Conservation (phyloP, 1,140 invertebrate genomes). For the Neuroterus valhalla region DNA sequence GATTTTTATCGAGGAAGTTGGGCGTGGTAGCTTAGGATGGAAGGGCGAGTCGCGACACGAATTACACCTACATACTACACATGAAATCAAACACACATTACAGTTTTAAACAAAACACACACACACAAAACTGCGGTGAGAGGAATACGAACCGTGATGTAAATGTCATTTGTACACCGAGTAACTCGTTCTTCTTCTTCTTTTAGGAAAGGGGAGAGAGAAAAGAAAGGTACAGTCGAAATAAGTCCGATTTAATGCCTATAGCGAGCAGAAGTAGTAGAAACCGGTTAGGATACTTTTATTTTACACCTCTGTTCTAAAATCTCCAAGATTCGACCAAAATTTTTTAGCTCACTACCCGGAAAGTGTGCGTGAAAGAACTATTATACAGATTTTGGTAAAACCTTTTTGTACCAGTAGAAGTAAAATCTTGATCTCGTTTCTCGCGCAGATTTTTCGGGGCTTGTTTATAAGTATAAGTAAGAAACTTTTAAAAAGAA, state of each 20-base stretch:
- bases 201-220: background rate
- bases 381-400: no score
- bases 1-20: slow-evolving; percentile 44
- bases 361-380: no score
- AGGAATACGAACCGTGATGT: slow-evolving; percentile 20
- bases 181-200: slow-evolving; percentile 29
- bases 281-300: background rate
- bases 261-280: background rate
- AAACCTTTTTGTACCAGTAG: no score
- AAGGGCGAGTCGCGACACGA: slow-evolving; percentile 33
- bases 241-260: background rate
- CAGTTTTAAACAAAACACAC: slow-evolving; percentile 8
- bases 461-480: no score
- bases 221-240: background rate
- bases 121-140: slow-evolving; percentile 10
- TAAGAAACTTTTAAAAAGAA: background rate
- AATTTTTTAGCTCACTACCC: no score
- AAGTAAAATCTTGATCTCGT: no score
- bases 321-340: no score
- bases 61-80: slow-evolving; percentile 31
- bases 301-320: no score
- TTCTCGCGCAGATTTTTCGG: no score
- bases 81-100: background rate
- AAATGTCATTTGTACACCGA: slow-evolving; percentile 47
- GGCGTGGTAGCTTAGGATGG: slow-evolving; percentile 42